Evolutionary conservation across 2,888 invertebrate genomes (phyloP).

Genomic region (Cyrtodaria siliqua): DNA sequence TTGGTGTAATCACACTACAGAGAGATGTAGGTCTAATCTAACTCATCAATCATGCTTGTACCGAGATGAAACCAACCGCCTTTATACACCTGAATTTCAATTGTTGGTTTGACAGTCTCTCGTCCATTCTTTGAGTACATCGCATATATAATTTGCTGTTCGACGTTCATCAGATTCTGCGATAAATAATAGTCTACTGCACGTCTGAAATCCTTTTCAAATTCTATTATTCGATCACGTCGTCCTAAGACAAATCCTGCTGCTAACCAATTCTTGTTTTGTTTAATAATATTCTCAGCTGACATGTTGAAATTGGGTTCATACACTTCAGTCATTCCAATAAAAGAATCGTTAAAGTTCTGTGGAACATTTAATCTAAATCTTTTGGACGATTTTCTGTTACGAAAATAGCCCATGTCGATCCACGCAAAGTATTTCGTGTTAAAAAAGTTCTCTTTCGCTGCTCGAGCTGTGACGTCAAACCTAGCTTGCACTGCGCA

Average conservation of each 20-base stretch:
- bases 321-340: conserved; percentile 35
- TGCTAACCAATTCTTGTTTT: conserved; percentile 62
- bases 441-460: conserved; percentile 49
- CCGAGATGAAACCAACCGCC: conserved; percentile 58
- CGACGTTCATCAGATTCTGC: conserved; percentile 46
- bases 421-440: conserved; percentile 70
- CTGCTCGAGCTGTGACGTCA: conserved; percentile 56
- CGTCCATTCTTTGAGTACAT: conserved; percentile 44
- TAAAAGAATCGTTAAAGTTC: conserved; percentile 28
- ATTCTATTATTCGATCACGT: conserved; percentile 27
- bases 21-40: neutral
- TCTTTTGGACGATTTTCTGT: conserved; percentile 14
- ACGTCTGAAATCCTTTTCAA: conserved; percentile 35
- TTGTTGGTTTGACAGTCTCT: conserved; percentile 25
- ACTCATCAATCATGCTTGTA: neutral
- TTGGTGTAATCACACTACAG: too few species aligned
- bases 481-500: conserved; percentile 71
- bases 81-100: conserved; percentile 47
- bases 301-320: conserved; percentile 7
- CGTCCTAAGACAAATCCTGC: conserved; percentile 55
- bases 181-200: conserved; percentile 48
- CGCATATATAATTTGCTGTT: conserved; percentile 54
- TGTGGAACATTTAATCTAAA: conserved; percentile 47
- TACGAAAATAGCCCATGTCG: conserved; percentile 72
- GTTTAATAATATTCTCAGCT: conserved; percentile 49